Evolutionary conservation across 2,113 vertebrate genomes (phyloP), one percentile per base, ranked within the genome.

Genomic region (Polypterus senegalus): DNA sequence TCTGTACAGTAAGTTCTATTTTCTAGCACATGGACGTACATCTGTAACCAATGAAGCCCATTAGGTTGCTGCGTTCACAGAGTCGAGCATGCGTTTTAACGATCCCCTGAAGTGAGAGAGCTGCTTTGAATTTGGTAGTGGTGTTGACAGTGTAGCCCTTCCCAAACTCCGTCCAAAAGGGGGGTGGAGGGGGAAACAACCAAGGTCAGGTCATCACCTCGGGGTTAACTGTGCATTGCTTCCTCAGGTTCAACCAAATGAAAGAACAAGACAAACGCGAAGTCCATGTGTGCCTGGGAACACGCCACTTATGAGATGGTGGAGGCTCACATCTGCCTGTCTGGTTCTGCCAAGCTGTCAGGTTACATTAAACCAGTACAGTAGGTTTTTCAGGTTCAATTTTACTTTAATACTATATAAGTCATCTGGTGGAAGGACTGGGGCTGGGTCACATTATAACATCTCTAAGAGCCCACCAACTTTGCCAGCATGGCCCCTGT

Each of bases 31-130:
- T 61, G 27, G 62, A 63, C 9, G 63, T 63, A 75, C 73, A 75
- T 75, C 69, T 75, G 71, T 62, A 69, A 66, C 60, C 69, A 71
- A 71, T 73, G 67, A 66, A 71, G 69, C 63, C 67, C 7, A 43
- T 67, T 72, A 71, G 66, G 65, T 69, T 69, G 71, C 69, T 66
- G 68, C 27, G 63, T 71, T 69, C 67, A 11, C 46, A 47, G 58
- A 9, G 27, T 57, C 49, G 59, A 58, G 9, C 49, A 49, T 47
- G 27, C 46, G 58, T 62, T 62, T 59, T 60, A 60, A 65, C 55
- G 63, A 60, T 65, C 60, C 63, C 63, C 63, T 65, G 58, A 62
- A 66, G 61, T 66, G 49, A 55, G 9, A 65, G 9, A 52, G n/a
- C 60, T 65, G 51, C 59, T 65, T 56, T 65, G 57, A 49, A 61